phyloP scores from a whole-genome alignment of 2,113 vertebrate species.

The Xyrauchen texanus region DNA sequence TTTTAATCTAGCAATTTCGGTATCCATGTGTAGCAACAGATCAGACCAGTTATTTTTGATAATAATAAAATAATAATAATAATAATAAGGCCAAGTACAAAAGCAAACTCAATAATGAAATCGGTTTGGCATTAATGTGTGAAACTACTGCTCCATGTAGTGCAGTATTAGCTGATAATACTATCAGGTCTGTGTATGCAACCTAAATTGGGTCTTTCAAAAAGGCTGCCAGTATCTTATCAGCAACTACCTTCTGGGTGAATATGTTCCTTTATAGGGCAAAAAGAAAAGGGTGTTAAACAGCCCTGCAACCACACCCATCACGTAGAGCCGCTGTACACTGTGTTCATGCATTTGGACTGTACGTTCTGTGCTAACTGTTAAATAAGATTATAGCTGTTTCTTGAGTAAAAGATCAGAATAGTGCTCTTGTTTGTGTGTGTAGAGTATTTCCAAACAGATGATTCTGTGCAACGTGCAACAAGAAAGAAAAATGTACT shows the following conservation, averaged over 20 bases:
- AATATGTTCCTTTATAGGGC: neutral
- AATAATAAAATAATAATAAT: too few species aligned
- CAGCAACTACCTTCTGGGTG: constrained; percentile 39
- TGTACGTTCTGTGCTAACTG: neutral
- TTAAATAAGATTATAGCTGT: constrained; percentile 11
- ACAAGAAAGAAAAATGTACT: neutral
- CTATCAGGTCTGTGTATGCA: neutral
- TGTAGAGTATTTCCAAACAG: neutral
- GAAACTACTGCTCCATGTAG: neutral
- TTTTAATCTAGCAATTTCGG: too few species aligned
- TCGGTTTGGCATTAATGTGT: too few species aligned
- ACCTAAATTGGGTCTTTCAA: neutral
- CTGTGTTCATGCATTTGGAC: constrained; percentile 4
- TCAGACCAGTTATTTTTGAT: too few species aligned
- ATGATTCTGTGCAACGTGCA: neutral
- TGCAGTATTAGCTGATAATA: neutral
- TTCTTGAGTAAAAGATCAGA: neutral
- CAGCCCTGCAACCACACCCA: neutral
- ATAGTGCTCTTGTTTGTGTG: too few species aligned
- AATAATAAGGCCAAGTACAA: too few species aligned
- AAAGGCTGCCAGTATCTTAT: constrained; percentile 32
- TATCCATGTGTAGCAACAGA: too few species aligned
- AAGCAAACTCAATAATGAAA: too few species aligned
- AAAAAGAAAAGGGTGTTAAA: neutral
- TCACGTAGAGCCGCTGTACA: constrained; percentile 3